Evolutionary conservation across 2,888 invertebrate genomes (phyloP), one percentile per base, ranked within the genome.

Genomic region (Dasypogon diadema): DNA sequence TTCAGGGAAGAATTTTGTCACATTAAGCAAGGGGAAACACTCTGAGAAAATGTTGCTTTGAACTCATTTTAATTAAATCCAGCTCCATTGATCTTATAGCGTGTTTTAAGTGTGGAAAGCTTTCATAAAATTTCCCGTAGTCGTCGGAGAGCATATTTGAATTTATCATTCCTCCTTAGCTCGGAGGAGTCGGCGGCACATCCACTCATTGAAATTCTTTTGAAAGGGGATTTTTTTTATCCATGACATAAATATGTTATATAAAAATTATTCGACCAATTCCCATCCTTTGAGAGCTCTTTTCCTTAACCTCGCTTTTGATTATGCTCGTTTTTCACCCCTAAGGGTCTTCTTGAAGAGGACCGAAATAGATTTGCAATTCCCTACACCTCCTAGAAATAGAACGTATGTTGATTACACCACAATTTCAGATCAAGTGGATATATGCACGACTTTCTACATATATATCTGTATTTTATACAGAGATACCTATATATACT

Each of bases 311-410:
- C 30, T 56, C 14, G 5, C 56, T 30, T n/a, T 30, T 56, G 56
- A 56, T 26, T 56, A 26, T 14, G 26, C 56, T 26, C 56, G 14
- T 56, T n/a, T 10, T 26, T 14, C 24, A 26, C n/a, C 24, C 30
- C 24, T 26, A 10, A n/a, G 24, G 56, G 56, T 8, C 1, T 24
- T 24, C 14, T 8, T 6, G 56, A 26, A 26, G n/a, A 2, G 56
- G 30, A 22, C 56, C 56, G 56, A 56, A 56, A 56, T 54, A 56
- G 56, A 26, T 56, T 56, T 56, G 56, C 56, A 24, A 56, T 56
- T 56, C 56, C 12, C 26, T 56, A 24, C 26, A 10, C 56, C 24
- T 24, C 26, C 12, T 42, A 6, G 12, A 42, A 12, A n/a, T 42
- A 12, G 12, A 6, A 21, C 6, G 54, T 18, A 54, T 54, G 54